Percentiles rank a stretch among this genome's conserved stretches.
Evolutionary conservation across 2,888 invertebrate genomes (phyloP).

Genomic region (Melipona beecheii): DNA sequence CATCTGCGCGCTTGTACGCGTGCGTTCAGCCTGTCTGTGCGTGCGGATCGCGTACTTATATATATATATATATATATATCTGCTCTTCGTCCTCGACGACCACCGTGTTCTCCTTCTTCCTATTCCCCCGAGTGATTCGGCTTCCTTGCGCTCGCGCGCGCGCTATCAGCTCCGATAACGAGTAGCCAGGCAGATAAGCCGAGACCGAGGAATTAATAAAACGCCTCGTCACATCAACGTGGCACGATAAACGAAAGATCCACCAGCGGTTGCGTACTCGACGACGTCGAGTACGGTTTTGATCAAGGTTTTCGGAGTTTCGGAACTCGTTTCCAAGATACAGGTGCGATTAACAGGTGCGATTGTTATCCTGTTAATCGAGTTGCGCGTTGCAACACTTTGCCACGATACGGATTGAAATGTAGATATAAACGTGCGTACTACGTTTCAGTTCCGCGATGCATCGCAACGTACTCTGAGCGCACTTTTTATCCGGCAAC

Average conservation of each 20-base stretch:
- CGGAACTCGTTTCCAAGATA: too few species aligned
- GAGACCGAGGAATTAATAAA: constrained; percentile 10
- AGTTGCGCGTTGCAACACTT: too few species aligned
- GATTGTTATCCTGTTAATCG: too few species aligned
- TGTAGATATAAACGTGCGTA: too few species aligned
- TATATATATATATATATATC: too few species aligned
- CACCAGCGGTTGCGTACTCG: neutral
- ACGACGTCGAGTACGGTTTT: neutral
- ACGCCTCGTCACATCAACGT: constrained; percentile 3
- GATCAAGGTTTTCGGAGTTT: too few species aligned
- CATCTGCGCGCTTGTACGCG: constrained; percentile 38
- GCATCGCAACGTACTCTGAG: too few species aligned
- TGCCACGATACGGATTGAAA: too few species aligned
- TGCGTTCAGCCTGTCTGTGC: neutral
- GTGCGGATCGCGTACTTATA: neutral
- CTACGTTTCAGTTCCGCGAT: too few species aligned
- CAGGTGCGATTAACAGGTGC: too few species aligned
- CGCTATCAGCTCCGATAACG: constrained; percentile 46
- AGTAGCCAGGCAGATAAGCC: constrained; percentile 34
- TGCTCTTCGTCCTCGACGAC: neutral
- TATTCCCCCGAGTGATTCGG: neutral
- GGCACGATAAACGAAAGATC: too few species aligned
- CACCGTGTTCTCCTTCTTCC: neutral
- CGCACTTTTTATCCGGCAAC: too few species aligned
- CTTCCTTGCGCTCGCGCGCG: constrained; percentile 27